Evolutionary conservation across 2,113 vertebrate species (phyloP), one percentile per base, ranked within the genome.

Genomic region (Pelecanoides urinatrix): DNA sequence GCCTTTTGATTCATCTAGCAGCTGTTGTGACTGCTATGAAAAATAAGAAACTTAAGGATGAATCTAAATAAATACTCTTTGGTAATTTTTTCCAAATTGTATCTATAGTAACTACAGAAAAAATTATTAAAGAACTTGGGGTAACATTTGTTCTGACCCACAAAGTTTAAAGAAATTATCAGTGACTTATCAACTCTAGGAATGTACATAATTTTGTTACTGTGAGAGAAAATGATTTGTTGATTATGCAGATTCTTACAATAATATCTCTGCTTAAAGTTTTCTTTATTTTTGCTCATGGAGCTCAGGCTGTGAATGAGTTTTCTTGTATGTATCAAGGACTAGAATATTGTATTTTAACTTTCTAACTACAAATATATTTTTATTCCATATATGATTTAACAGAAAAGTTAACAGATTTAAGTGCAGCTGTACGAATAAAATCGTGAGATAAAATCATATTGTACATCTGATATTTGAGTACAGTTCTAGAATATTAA

Each of bases 91-190:
- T 92, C 38, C 29, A 79, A 81, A 36, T 70, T 62, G 56, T 72
- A 78, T 93, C 65, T 85, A 87, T 62, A 77, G 38, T 92, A 76
- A 91, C 73, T 90, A 83, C 45, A 94, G 74, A 80, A 81, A 56
- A 86, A 68, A 22, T 32, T 79, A 55, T 68, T 74, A 16, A 83
- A 76, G 81, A 81, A 70, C 45, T 81, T 7, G 20, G 5, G 21
- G 63, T 73, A 56, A 67, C n/a, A 74, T 85, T 93, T 74, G 36
- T 78, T 71, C 62, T 90, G 58, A 81, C 19, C 36, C 19, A 56
- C 3, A 55, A 29, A 61, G 49, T 84, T 81, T 86, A 70, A 74
- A 83, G 32, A 92, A 85, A 83, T 66, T 62, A 63, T 16, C 56
- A 40, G 11, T 61, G 85, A 36, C 77, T 79, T 75, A 71, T 61